phyloP scores from a whole-genome alignment of 2,888 invertebrate species.

The Toxonevra muliebris region DNA sequence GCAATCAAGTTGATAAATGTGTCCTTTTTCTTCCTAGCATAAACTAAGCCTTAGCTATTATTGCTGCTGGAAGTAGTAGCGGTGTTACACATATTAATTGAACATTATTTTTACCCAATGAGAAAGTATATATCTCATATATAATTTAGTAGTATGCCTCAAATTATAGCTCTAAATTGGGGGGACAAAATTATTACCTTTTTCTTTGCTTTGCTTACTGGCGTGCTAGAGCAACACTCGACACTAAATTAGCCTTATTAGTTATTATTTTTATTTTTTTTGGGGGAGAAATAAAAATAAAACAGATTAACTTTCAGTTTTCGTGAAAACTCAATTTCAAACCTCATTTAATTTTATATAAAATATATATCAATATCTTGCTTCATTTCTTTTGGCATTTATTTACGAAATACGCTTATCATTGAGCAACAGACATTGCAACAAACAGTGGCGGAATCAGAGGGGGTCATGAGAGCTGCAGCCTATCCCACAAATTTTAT shows the following conservation, averaged over 20 bases:
- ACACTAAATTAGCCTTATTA: too few species aligned
- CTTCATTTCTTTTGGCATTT: too few species aligned
- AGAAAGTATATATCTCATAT: neutral
- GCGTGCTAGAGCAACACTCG: neutral
- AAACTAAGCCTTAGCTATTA: neutral
- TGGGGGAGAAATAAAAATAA: too few species aligned
- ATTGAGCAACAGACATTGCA: too few species aligned
- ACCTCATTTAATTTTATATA: conserved; percentile 1
- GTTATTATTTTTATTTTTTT: too few species aligned
- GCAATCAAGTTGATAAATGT: conserved; percentile 59
- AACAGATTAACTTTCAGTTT: too few species aligned
- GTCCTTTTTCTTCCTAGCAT: conserved; percentile 36
- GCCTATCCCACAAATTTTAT: too few species aligned
- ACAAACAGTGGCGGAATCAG: too few species aligned
- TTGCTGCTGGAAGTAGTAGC: neutral
- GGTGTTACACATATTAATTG: conserved; percentile 3
- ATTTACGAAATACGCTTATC: too few species aligned
- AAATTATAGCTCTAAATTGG: neutral
- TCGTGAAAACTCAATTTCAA: neutral
- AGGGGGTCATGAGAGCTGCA: too few species aligned
- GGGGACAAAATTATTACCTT: neutral
- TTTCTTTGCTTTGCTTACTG: neutral
- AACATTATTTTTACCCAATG: conserved; percentile 3
- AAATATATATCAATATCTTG: too few species aligned
- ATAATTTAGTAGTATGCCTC: neutral